Evolutionary conservation across 1,140 invertebrate genomes (phyloP).

Genomic region (Aethina tumida): DNA sequence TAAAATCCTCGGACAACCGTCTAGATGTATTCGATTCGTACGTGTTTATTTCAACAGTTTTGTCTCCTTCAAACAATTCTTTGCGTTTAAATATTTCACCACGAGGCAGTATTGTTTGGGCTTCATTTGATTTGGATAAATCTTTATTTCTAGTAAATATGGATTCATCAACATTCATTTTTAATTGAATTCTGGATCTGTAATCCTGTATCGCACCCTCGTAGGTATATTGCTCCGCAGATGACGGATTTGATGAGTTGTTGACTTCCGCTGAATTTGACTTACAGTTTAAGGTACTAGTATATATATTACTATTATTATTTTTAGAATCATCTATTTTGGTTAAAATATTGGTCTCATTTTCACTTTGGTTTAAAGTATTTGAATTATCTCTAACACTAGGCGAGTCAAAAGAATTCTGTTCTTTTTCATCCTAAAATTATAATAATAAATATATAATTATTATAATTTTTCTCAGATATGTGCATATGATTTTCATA

Average conservation of each 20-base stretch:
- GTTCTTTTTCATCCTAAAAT: constrained; percentile 29
- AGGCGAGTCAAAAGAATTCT: constrained; percentile 20
- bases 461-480: too few species aligned
- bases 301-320: constrained; percentile 9
- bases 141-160: constrained; percentile 29
- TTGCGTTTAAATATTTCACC: constrained; percentile 72
- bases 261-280: constrained; percentile 11
- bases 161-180: constrained; percentile 35
- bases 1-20: constrained; percentile 46
- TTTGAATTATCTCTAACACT: constrained; percentile 21
- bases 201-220: constrained; percentile 78
- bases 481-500: too few species aligned
- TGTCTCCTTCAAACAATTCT: constrained; percentile 67
- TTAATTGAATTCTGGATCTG: constrained; percentile 55
- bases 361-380: constrained; percentile 29
- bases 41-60: constrained; percentile 31
- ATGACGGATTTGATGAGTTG: constrained; percentile 15
- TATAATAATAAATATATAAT: too few species aligned
- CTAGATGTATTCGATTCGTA: constrained; percentile 33
- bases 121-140: constrained; percentile 36
- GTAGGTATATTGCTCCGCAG: constrained; percentile 71
- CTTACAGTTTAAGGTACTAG: constrained; percentile 9
- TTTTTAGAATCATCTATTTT: constrained; percentile 11
- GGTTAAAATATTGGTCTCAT: constrained; percentile 23
- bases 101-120: constrained; percentile 49